These are phyloP conservation scores for Cordilura impudica DNA, from an alignment of 2,888 invertebrate species.

Conservation along the genomic window DNA sequence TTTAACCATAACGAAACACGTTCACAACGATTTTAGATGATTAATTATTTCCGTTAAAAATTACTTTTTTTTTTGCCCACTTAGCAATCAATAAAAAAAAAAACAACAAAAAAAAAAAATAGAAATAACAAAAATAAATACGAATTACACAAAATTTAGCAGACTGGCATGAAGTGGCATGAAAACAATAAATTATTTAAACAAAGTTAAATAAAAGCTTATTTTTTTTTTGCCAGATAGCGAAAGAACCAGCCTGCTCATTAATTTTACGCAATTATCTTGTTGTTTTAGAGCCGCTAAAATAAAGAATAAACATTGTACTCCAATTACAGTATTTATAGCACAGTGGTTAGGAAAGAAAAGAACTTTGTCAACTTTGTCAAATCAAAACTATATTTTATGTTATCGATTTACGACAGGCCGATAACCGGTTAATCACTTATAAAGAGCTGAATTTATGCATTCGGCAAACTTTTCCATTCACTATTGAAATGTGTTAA, in stretches of 20 bases:
- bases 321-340: no score
- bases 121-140: background rate
- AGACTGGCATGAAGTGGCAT: background rate
- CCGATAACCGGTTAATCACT: no score
- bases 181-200: background rate
- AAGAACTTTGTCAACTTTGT: no score
- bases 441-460: no score
- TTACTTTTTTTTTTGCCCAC: slow-evolving; percentile 9
- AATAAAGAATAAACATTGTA: no score
- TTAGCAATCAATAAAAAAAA: background rate
- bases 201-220: background rate
- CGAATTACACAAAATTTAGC: background rate
- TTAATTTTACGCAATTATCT: background rate
- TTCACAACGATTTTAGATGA: background rate
- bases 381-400: no score
- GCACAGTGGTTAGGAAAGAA: background rate
- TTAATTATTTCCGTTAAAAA: slow-evolving; percentile 19
- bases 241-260: background rate
- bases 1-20: background rate
- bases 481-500: no score
- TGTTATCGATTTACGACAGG: no score
- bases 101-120: slow-evolving; percentile 15
- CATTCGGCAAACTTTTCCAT: no score
- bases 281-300: no score
- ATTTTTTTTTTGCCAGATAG: no score